A percentile compares a stretch with the other conserved stretches of the same genome.
These are phyloP conservation scores for Drosophila mercatorum DNA, from an alignment of 2,888 invertebrate species.

Conservation along the genomic window DNA sequence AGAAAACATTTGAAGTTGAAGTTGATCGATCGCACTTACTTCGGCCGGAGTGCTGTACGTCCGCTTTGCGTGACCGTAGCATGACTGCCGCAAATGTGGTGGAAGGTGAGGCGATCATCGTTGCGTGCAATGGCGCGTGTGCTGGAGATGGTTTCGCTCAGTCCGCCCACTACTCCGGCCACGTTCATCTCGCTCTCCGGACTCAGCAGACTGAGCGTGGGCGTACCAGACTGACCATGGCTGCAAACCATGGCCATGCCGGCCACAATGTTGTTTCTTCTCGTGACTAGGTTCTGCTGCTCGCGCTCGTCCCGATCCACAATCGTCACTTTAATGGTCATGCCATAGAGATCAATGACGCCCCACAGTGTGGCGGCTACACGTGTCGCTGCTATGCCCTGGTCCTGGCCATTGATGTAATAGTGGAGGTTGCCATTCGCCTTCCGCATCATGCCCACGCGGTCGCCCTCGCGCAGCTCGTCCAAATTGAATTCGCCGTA, in stretches of 20 bases:
- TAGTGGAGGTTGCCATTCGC: slow-evolving; percentile 94
- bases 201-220: slow-evolving; percentile 83
- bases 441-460: slow-evolving; percentile 96
- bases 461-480: slow-evolving; percentile 95
- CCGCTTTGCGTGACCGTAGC: slow-evolving; percentile 96
- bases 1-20: background rate
- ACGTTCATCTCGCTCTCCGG: slow-evolving; percentile 83
- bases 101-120: slow-evolving; percentile 93
- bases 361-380: slow-evolving; percentile 95
- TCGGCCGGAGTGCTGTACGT: slow-evolving; percentile 95
- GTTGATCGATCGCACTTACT: slow-evolving; percentile 87
- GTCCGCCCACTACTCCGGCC: slow-evolving; percentile 67
- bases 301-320: slow-evolving; percentile 93
- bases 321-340: slow-evolving; percentile 95
- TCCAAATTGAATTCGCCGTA: slow-evolving; percentile 97
- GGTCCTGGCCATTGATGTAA: slow-evolving; percentile 96
- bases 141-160: slow-evolving; percentile 72
- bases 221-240: slow-evolving; percentile 69
- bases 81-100: slow-evolving; percentile 95
- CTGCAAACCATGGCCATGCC: slow-evolving; percentile 54
- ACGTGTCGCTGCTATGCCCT: slow-evolving; percentile 94
- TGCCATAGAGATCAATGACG: slow-evolving; percentile 97
- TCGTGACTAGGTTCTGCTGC: slow-evolving; percentile 90
- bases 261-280: slow-evolving; percentile 87
- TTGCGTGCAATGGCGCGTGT: slow-evolving; percentile 76